Conservation (phyloP, 2,113 vertebrate genomes). For the Phainopepla nitens region DNA sequence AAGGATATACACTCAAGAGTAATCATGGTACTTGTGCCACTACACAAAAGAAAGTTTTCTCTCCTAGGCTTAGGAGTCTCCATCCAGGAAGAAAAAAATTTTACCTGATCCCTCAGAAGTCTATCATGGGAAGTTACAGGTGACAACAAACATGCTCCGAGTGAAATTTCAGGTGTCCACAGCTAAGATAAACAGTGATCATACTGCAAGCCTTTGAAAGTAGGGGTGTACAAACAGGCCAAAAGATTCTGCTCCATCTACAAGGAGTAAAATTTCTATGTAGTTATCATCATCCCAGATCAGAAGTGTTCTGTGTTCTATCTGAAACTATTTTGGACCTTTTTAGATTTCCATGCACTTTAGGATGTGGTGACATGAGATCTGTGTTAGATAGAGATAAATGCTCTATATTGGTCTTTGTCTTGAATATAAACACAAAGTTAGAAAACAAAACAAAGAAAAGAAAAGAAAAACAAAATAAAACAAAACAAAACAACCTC, state of each 20-base stretch:
- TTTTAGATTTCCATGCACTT: background rate
- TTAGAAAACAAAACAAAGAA: background rate
- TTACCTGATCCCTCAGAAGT: background rate
- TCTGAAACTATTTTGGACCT: background rate
- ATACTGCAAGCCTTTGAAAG: background rate
- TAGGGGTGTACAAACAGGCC: background rate
- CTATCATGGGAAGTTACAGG: background rate
- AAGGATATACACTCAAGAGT: background rate
- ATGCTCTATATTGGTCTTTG: background rate
- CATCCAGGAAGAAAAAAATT: background rate
- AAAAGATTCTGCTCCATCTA: background rate
- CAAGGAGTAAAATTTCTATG: background rate
- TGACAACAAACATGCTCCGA: background rate
- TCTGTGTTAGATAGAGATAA: background rate
- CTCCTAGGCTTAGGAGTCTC: background rate
- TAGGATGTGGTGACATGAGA: background rate
- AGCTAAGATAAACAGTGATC: background rate
- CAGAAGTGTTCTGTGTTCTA: background rate
- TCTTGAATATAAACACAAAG: background rate
- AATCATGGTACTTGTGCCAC: background rate
- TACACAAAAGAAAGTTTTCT: background rate
- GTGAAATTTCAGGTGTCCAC: background rate
- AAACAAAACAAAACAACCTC: too few relatives aligned
- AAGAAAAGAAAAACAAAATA: too few relatives aligned
- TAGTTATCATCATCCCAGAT: background rate